Conservation (phyloP, 2,797 vertebrate genomes). For the Intellagama lesueurii region DNA sequence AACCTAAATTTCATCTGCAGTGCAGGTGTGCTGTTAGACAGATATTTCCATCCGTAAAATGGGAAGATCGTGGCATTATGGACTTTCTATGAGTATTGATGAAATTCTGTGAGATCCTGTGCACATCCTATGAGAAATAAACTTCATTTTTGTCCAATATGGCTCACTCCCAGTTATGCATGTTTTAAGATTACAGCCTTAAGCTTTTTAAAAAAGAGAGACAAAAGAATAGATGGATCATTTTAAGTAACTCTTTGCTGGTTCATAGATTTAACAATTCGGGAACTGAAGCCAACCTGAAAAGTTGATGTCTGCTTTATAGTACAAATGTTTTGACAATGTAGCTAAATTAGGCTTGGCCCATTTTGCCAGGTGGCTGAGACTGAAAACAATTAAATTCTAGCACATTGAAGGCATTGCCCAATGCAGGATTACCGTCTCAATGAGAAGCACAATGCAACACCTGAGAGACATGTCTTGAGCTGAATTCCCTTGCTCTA, state of each 20-base stretch:
- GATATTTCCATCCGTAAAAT: too few relatives aligned
- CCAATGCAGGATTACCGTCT: constrained; percentile 34
- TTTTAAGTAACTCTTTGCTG: background rate
- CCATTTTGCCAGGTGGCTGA: constrained; percentile 33
- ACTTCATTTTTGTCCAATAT: background rate
- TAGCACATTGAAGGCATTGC: constrained; percentile 12
- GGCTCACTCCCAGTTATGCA: background rate
- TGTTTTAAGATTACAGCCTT: background rate
- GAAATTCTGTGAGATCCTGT: background rate
- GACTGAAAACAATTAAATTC: constrained; percentile 25
- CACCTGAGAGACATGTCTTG: constrained; percentile 26
- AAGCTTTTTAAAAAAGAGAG: background rate
- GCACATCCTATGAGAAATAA: background rate
- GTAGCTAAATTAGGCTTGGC: constrained; percentile 9
- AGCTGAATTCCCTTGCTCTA: constrained; percentile 15
- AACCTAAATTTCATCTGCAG: background rate
- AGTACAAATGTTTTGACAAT: constrained; percentile 41
- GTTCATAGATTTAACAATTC: background rate
- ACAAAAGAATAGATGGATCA: background rate
- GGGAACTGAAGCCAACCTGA: constrained; percentile 27
- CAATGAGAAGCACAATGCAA: constrained; percentile 21
- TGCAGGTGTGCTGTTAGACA: background rate
- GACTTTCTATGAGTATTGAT: background rate
- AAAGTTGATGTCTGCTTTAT: constrained; percentile 39
- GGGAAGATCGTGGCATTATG: background rate